Conservation (phyloP, 2,888 invertebrate species). For the Pammene aurita region DNA sequence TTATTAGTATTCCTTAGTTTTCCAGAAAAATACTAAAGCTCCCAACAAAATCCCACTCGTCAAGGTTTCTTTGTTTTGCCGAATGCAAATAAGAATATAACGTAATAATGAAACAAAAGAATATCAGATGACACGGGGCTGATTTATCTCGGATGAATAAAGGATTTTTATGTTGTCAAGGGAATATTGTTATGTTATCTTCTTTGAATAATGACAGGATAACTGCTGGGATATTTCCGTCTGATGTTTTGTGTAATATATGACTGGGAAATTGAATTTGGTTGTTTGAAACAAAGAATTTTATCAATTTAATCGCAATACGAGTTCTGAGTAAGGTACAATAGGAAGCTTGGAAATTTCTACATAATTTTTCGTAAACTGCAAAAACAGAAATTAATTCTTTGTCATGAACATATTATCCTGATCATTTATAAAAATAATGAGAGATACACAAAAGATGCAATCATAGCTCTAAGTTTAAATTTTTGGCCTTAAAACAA, state of each 20-base stretch:
- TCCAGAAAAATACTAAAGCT: slow-evolving; percentile 13
- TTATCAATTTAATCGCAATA: no score
- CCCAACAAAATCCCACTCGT: slow-evolving; percentile 7
- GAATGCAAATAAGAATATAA: slow-evolving; percentile 32
- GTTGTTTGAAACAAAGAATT: no score
- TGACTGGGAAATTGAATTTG: neutral
- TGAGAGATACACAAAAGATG: no score
- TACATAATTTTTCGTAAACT: no score
- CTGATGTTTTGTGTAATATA: neutral
- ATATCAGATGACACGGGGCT: slow-evolving; percentile 28
- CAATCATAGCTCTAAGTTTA: no score
- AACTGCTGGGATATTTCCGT: neutral
- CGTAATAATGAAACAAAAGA: slow-evolving; percentile 33
- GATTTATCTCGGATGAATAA: slow-evolving; percentile 32
- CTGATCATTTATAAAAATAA: no score
- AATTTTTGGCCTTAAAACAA: no score
- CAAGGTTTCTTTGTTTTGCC: slow-evolving; percentile 14
- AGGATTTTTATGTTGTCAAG: slow-evolving; percentile 19
- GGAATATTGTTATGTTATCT: slow-evolving; percentile 10
- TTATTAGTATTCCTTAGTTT: slow-evolving; percentile 2
- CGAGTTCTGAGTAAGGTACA: no score
- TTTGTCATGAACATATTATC: no score
- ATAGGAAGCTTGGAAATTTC: no score
- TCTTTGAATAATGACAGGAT: slow-evolving; percentile 1
- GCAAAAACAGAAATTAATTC: no score